Conservation (phyloP, 2,797 vertebrate genomes). For the Hypotaenidia philippensis region DNA sequence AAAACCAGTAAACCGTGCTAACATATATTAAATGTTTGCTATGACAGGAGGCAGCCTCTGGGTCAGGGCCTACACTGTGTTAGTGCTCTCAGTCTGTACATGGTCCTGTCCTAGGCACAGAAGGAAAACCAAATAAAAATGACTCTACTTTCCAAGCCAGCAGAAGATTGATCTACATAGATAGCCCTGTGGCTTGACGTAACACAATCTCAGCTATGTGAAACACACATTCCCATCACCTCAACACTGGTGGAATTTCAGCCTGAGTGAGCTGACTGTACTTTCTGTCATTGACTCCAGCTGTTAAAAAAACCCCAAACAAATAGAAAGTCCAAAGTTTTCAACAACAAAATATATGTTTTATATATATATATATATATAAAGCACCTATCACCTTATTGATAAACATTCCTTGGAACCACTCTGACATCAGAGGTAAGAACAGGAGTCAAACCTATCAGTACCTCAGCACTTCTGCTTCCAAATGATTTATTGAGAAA, state of each 20-base stretch:
- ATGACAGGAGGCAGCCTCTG: not conserved
- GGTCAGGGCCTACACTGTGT: not conserved
- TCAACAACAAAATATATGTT: not conserved
- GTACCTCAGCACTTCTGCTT: no score
- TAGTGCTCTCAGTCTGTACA: not conserved
- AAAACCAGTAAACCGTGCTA: not conserved
- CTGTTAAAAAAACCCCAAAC: not conserved
- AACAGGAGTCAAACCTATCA: no score
- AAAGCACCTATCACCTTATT: no score
- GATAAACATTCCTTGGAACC: no score
- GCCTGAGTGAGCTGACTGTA: not conserved
- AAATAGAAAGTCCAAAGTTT: not conserved
- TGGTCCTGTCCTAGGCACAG: not conserved
- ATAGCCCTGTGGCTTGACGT: not conserved
- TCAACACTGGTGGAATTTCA: not conserved
- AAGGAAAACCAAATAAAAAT: not conserved
- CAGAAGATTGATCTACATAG: not conserved
- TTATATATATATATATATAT: no score
- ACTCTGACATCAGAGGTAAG: no score
- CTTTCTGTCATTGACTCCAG: not conserved
- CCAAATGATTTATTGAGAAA: no score
- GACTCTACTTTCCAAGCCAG: not conserved
- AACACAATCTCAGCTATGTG: not conserved
- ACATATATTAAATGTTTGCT: not conserved
- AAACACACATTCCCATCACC: not conserved